phyloP scores from a whole-genome alignment of 2,797 vertebrate species.

The Propithecus perrieri region DNA sequence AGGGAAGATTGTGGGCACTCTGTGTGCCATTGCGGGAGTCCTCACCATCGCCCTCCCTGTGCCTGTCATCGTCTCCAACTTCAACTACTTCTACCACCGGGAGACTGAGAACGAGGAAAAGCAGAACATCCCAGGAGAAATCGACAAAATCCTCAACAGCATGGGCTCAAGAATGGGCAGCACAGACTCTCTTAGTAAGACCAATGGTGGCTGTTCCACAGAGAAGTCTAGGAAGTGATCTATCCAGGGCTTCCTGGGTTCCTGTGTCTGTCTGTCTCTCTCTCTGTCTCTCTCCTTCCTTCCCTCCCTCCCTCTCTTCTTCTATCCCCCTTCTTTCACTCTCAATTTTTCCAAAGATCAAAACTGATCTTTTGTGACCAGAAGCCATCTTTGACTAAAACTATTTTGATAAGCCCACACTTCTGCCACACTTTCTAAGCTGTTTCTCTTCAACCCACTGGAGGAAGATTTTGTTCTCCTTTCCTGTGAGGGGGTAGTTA shows the following conservation, averaged over 20 bases:
- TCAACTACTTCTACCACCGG: constrained; percentile 99
- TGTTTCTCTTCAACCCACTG: not conserved
- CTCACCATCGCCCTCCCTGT: constrained; percentile 98
- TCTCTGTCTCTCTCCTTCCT: not conserved
- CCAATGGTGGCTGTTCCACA: constrained; percentile 89
- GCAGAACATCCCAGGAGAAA: constrained; percentile 89
- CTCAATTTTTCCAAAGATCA: not conserved
- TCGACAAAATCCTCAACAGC: constrained; percentile 88
- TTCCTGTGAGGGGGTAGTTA: not conserved
- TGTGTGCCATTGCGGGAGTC: constrained; percentile 98
- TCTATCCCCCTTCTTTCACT: not conserved
- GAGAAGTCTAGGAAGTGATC: constrained; percentile 90
- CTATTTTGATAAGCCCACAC: constrained; percentile 80
- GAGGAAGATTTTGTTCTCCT: not conserved
- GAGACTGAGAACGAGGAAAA: constrained; percentile 97
- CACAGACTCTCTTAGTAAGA: constrained; percentile 92
- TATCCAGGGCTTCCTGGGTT: not conserved
- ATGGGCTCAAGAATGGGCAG: constrained; percentile 88
- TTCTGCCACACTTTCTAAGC: constrained; percentile 32
- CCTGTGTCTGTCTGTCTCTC: not conserved
- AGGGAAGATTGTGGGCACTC: constrained; percentile 97
- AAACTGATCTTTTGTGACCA: not conserved
- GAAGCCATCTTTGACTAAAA: constrained; percentile 63
- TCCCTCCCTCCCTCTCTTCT: not conserved
- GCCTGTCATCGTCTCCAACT: constrained; percentile 99